Conservation (phyloP, 2,888 invertebrate species). For the Molorchus minor region DNA sequence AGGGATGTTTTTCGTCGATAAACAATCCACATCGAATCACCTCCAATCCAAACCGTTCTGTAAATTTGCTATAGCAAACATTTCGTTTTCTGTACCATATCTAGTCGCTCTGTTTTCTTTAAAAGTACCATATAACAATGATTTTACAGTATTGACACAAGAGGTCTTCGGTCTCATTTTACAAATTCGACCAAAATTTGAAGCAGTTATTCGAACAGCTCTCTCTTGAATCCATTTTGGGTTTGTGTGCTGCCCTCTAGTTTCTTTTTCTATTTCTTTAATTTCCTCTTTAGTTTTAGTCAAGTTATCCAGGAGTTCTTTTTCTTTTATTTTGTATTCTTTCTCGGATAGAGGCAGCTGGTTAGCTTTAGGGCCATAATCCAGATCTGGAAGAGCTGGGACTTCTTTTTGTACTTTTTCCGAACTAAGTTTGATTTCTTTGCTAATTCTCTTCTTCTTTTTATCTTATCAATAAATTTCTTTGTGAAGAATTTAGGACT, state of each 20-base stretch:
- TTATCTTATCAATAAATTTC: slow-evolving; percentile 2
- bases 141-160: neutral
- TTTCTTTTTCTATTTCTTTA: slow-evolving; percentile 13
- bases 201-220: neutral
- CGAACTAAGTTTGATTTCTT: neutral
- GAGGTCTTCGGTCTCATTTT: neutral
- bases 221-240: slow-evolving; percentile 1
- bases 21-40: slow-evolving; percentile 24
- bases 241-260: slow-evolving; percentile 1
- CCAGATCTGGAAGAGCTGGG: slow-evolving; percentile 19
- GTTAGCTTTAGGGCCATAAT: slow-evolving; percentile 23
- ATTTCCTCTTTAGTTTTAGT: slow-evolving; percentile 16
- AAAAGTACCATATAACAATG: neutral
- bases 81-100: slow-evolving; percentile 2
- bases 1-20: slow-evolving; percentile 15
- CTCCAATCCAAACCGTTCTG: neutral
- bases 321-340: slow-evolving; percentile 2
- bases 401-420: slow-evolving; percentile 2
- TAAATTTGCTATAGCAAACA: neutral
- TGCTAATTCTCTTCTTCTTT: neutral
- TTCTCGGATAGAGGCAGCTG: neutral
- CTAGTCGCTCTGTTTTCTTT: neutral
- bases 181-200: slow-evolving; percentile 3
- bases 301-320: slow-evolving; percentile 8
- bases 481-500: slow-evolving; percentile 10